Percentiles rank a stretch among this genome's conserved stretches.
These are phyloP conservation scores for Podarcis raffonei DNA, from an alignment of 2,113 vertebrate genomes.

Conservation along the genomic window DNA sequence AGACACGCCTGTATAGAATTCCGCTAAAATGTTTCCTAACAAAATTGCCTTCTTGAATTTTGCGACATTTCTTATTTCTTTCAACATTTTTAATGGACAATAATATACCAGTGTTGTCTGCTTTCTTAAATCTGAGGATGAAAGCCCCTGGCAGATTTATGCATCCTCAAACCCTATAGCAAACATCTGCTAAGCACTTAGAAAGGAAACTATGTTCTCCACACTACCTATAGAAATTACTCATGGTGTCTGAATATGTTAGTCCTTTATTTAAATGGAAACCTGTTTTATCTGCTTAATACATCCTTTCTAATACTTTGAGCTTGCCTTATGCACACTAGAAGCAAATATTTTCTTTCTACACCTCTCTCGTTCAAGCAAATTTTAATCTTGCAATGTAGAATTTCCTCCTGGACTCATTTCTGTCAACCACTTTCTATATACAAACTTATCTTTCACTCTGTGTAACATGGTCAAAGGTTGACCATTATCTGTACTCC, in stretches of 20 bases:
- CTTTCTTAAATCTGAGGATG: neutral
- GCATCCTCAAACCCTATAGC: neutral
- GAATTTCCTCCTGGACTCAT: neutral
- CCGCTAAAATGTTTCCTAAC: neutral
- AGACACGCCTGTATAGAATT: neutral
- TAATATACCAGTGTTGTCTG: neutral
- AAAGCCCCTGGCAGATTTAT: neutral
- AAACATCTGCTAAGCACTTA: neutral
- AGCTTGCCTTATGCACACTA: neutral
- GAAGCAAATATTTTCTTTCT: neutral
- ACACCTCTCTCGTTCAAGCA: neutral
- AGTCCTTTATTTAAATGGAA: neutral
- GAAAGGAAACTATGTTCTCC: neutral
- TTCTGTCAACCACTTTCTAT: too few relatives aligned
- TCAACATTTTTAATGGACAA: neutral
- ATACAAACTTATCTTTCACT: too few relatives aligned
- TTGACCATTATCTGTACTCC: too few relatives aligned
- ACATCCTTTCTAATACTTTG: neutral
- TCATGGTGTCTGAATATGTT: neutral
- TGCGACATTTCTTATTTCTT: neutral
- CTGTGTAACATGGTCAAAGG: too few relatives aligned
- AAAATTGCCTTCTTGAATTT: neutral
- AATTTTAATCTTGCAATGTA: neutral
- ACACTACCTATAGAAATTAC: neutral
- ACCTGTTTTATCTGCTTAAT: neutral